phyloP scores from a whole-genome alignment of 2,113 vertebrate genomes.

The Cricetomys ansorgei region DNA sequence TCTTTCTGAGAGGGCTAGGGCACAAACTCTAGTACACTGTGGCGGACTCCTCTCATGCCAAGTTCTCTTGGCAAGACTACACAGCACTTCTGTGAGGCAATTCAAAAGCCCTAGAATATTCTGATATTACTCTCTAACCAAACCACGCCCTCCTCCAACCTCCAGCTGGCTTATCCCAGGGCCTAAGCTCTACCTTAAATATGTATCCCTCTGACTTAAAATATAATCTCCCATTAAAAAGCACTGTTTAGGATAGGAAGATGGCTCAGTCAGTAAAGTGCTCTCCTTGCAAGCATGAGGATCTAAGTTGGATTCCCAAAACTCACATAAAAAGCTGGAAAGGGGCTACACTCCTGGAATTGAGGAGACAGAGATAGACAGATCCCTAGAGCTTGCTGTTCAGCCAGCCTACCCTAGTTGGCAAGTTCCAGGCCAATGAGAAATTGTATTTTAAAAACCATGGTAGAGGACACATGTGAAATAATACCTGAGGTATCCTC shows the following conservation, averaged over 20 bases:
- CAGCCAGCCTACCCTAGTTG: background rate
- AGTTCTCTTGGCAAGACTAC: conserved; percentile 44
- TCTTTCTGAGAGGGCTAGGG: background rate
- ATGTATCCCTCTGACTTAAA: background rate
- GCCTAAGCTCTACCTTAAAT: background rate
- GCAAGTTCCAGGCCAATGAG: background rate
- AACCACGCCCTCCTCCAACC: background rate
- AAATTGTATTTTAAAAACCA: background rate
- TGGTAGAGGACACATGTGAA: background rate
- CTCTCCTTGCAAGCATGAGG: background rate
- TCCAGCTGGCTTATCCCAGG: background rate
- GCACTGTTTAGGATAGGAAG: background rate
- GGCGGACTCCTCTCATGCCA: background rate
- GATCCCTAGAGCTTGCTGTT: background rate
- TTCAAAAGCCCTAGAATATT: background rate
- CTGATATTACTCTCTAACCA: background rate
- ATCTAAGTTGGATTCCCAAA: background rate
- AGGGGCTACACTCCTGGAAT: background rate
- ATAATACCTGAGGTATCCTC: background rate
- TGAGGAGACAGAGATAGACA: background rate
- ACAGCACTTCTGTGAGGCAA: background rate
- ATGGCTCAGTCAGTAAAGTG: background rate
- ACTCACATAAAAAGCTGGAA: background rate
- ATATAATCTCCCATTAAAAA: background rate
- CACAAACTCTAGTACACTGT: background rate